Percentiles rank a stretch among this genome's conserved stretches.
Evolutionary conservation across 1,140 invertebrate species (phyloP).

Genomic region (Nephotettix cincticeps): DNA sequence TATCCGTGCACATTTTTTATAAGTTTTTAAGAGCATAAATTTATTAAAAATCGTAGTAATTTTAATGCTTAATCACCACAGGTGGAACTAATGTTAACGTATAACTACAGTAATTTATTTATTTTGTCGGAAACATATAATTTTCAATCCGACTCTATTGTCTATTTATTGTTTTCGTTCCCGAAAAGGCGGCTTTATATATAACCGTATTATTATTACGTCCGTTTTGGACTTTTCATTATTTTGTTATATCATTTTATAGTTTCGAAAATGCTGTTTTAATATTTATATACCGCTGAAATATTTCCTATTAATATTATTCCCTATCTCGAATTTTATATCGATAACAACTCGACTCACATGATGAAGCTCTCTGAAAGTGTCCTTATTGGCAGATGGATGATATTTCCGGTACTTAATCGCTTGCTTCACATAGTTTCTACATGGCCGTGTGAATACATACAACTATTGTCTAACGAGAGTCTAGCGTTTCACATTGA

Average conservation of each 20-base stretch:
- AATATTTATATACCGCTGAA: background rate
- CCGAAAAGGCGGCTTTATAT: background rate
- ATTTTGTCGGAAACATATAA: background rate
- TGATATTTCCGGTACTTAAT: background rate
- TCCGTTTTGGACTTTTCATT: background rate
- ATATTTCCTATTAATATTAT: too few species aligned
- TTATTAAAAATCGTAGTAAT: too few species aligned
- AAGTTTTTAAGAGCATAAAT: constrained; percentile 2
- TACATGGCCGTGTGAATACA: background rate
- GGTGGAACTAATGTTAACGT: background rate
- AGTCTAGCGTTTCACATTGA: constrained; percentile 8
- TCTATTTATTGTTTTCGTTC: background rate
- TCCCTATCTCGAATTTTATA: background rate
- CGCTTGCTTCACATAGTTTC: background rate
- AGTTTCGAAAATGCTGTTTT: background rate
- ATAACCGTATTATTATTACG: background rate
- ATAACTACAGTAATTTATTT: background rate
- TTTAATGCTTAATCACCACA: background rate
- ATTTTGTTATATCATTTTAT: background rate
- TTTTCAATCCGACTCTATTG: background rate
- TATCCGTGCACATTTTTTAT: constrained; percentile 5
- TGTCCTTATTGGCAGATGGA: background rate
- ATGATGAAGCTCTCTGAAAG: constrained; percentile 1
- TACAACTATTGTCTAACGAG: background rate
- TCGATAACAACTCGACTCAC: background rate